Evolutionary conservation across 1,140 invertebrate genomes (phyloP), one percentile per base, ranked within the genome.

Genomic region (Nymphalis io): DNA sequence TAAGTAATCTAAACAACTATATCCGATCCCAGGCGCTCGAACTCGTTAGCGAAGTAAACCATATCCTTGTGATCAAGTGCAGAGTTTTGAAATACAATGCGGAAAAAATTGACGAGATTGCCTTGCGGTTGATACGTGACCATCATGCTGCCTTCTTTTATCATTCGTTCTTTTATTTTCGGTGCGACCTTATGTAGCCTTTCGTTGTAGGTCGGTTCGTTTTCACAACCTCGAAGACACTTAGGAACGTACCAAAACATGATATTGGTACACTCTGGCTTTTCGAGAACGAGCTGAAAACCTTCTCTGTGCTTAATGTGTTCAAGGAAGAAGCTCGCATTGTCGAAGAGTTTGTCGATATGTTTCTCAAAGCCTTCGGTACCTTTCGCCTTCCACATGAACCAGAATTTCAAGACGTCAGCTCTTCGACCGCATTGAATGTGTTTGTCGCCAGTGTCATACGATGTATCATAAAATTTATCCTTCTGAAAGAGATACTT

Each of bases 371-470:
- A 93, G 0, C 97, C 97, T 16, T 91, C 85, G 0, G 94, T 95
- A n/a, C 97, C 97, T 93, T 98, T 98, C 1, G 97, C 97, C 80
- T 98, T 97, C 98, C 98, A 99, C 97, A 98, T 98, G 75, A 98
- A 95, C 98, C 98, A 99, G 80, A 99, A 97, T 86, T 99, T 99
- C 53, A 99, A 93, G 2, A 98, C 96, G 82, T 99, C 98, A 12
- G 97, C 98, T 70, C 97, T 94, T n/a, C 98, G 93, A 0, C 98
- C 98, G 82, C 98, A 98, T 82, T 95, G 94, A 18, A 99, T 95
- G 71, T 98, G 96, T 83, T 99, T 99, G 84, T 99, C 98, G 0
- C 98, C 98, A 0, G 96, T 97, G 81, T 99, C 98, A 78, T 95
- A 98, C 12, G 93, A 93, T 0, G 97, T 96, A 83, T 99, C 97